Evolutionary conservation across 1,140 invertebrate species (phyloP).

Genomic region (Heliconius congener): DNA sequence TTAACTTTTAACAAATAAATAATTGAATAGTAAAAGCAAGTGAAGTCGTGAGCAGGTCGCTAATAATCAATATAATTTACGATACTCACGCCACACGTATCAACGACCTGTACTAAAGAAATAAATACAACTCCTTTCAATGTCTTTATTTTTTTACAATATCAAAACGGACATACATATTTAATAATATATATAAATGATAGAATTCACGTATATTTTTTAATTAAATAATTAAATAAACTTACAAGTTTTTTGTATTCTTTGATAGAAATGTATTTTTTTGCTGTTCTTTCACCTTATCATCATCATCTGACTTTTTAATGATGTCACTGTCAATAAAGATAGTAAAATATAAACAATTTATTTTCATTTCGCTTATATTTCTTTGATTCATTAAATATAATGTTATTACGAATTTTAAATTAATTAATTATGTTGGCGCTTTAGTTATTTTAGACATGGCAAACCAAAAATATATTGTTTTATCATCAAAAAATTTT

Average conservation of each 20-base stretch:
- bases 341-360: neutral
- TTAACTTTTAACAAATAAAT: too few species aligned
- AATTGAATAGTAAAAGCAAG: neutral
- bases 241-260: neutral
- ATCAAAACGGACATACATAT: neutral
- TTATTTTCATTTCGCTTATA: neutral
- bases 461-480: too few species aligned
- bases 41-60: neutral
- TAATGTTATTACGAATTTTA: neutral
- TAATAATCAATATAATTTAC: conserved; percentile 4
- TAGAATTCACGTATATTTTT: neutral
- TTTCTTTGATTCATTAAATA: neutral
- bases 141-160: neutral
- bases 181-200: neutral
- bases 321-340: neutral
- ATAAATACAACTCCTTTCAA: neutral
- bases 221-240: neutral
- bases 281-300: neutral
- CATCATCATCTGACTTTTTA: neutral
- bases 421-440: neutral
- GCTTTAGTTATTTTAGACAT: too few species aligned
- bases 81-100: neutral
- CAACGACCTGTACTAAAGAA: conserved; percentile 2
- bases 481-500: too few species aligned
- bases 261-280: neutral